Evolutionary conservation across 2,888 invertebrate genomes (phyloP), one percentile per base, ranked within the genome.

Genomic region (Himalopsyche japonica): DNA sequence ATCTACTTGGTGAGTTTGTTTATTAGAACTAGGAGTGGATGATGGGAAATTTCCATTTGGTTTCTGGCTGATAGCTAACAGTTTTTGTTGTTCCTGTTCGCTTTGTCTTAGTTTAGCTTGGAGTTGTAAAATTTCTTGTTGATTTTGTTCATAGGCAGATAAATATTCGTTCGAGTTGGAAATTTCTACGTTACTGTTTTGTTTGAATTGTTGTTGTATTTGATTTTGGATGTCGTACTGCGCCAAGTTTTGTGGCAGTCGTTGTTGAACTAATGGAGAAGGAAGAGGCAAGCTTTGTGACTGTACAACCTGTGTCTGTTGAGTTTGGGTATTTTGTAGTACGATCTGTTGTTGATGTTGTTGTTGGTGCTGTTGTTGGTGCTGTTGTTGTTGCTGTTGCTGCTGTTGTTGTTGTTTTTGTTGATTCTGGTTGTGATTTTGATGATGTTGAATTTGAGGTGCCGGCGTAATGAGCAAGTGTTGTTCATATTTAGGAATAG

Each of bases 401-500:
- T 89, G 88, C 32, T 90, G 89, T n/a, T 89, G 89, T 48, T 89
- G 88, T 12, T 88, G 88, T 15, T 89, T 88, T 4, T 89, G 88
- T 3, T 88, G 88, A 27, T 89, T 88, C 34, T 89, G 89, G 15
- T 12, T 43, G 3, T 43, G n/a, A 57, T 57, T n/a, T 32, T 89
- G 88, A 2, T 89, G 88, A 47, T 89, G 88, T 24, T 89, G 88
- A 76, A 85, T 32, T 88, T 87, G 34, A 87, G 88, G 30, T 86
- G 84, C 79, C 84, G 87, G 85, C 32, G 85, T 86, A 57, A 87
- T 80, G 15, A 87, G 47, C 77, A 87, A 81, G 88, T 97, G 97
- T 88, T 96, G 96, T 90, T 97, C 97, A 87, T 94, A 94, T 91
- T 95, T 96, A 7, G 97, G 95, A 84, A 97, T 94, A 24, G 97